A percentile compares a stretch with the other conserved stretches of the same genome.
phyloP scores from a whole-genome alignment of 1,140 invertebrate genomes.

The Rhagoletis zephyria region DNA sequence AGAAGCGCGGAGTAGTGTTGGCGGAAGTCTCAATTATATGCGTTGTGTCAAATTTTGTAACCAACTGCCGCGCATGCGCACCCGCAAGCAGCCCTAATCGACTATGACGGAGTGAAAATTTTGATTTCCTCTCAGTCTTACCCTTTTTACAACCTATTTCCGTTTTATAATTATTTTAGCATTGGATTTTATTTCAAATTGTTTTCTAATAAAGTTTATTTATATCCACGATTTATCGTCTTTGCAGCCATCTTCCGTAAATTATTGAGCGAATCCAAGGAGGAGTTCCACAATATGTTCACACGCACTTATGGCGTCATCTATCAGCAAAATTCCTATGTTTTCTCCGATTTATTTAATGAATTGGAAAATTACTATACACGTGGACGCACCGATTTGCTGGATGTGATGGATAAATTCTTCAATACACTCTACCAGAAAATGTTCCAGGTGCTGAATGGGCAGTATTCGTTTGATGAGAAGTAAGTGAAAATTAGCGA shows the following conservation, averaged over 20 bases:
- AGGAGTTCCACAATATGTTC: conserved; percentile 94
- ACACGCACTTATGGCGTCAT: conserved; percentile 93
- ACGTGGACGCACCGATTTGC: conserved; percentile 85
- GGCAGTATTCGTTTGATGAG: conserved; percentile 89
- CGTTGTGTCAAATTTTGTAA: neutral
- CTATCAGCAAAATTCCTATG: conserved; percentile 93
- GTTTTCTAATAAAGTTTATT: neutral
- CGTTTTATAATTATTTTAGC: neutral
- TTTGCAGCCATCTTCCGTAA: conserved; percentile 88
- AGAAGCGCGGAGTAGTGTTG: neutral
- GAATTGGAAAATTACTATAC: conserved; percentile 92
- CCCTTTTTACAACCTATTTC: neutral
- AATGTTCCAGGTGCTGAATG: conserved; percentile 96
- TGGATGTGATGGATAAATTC: conserved; percentile 91
- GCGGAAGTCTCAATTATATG: neutral
- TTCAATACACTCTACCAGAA: conserved; percentile 93
- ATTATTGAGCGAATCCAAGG: conserved; percentile 85
- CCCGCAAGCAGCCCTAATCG: neutral
- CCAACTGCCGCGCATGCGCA: neutral
- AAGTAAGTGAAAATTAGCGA: conserved; percentile 77
- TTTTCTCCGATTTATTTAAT: conserved; percentile 92
- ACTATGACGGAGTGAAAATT: neutral
- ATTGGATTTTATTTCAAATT: neutral
- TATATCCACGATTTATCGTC: conserved; percentile 50
- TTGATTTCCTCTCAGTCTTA: neutral